These are phyloP conservation scores for Pristis pectinata DNA, from an alignment of 2,797 vertebrate genomes.

Conservation along the genomic window DNA sequence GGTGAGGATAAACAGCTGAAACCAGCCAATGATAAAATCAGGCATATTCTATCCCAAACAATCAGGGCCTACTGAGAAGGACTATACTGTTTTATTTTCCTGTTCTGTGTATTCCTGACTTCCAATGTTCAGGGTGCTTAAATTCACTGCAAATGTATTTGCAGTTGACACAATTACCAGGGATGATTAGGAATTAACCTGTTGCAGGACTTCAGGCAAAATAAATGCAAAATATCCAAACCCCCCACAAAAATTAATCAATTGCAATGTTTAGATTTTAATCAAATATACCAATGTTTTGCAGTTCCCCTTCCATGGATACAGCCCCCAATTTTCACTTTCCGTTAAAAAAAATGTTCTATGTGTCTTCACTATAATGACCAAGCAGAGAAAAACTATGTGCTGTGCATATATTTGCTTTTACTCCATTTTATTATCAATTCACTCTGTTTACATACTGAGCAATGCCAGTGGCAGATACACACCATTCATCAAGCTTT, in stretches of 20 bases:
- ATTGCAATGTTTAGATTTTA: neutral
- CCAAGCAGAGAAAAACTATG: too few relatives aligned
- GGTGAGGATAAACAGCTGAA: neutral
- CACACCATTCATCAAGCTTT: neutral
- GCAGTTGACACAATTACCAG: neutral
- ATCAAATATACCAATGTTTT: neutral
- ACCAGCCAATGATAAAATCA: neutral
- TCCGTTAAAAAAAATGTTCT: neutral
- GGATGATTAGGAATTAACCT: neutral
- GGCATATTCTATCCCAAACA: neutral
- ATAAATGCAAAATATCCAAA: neutral
- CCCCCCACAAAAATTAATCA: neutral
- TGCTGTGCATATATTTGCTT: neutral
- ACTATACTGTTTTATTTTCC: neutral
- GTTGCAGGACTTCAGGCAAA: neutral
- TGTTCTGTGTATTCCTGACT: neutral
- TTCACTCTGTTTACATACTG: neutral
- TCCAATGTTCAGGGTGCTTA: neutral
- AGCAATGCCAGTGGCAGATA: neutral
- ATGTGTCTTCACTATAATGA: neutral
- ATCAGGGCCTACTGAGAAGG: neutral
- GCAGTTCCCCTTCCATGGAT: neutral
- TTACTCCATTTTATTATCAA: neutral
- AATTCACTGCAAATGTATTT: neutral
- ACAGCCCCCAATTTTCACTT: neutral